These are phyloP conservation scores for Tyrophagus putrescentiae DNA, from an alignment of 1,140 invertebrate species.

Conservation along the genomic window DNA sequence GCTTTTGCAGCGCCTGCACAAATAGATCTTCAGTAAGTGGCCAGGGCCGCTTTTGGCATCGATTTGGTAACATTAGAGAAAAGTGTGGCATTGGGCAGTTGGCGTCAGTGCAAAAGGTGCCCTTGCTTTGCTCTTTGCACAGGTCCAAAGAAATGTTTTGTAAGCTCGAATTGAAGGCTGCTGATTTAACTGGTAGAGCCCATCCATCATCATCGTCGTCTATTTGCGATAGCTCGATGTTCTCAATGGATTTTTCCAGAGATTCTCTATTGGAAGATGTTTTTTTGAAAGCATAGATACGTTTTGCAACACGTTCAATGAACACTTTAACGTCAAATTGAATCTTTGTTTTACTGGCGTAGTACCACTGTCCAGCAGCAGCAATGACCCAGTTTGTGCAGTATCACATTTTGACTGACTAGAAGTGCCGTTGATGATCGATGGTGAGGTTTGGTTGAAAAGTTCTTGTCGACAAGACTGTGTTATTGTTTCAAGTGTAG, in stretches of 20 bases:
- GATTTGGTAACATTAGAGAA: neutral
- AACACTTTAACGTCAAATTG: neutral
- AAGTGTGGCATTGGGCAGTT: too few relatives aligned
- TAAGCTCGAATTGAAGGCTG: neutral
- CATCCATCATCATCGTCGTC: too few relatives aligned
- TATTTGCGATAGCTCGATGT: too few relatives aligned
- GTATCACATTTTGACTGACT: too few relatives aligned
- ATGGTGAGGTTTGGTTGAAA: conserved; percentile 5
- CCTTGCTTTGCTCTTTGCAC: conserved; percentile 1
- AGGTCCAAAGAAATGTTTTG: conserved; percentile 1
- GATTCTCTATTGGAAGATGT: too few relatives aligned
- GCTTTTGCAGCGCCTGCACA: neutral
- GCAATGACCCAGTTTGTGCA: too few relatives aligned
- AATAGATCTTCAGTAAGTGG: neutral
- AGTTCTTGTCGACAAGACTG: neutral
- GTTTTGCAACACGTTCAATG: neutral
- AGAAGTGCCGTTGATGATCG: too few relatives aligned
- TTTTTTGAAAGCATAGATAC: neutral
- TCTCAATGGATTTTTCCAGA: too few relatives aligned
- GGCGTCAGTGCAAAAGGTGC: neutral
- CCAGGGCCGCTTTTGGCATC: neutral
- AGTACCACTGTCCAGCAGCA: neutral
- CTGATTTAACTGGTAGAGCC: too few relatives aligned
- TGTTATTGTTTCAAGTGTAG: too few relatives aligned
- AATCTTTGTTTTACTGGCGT: neutral